phyloP scores from a whole-genome alignment of 2,113 vertebrate genomes.

The Vombatus ursinus region DNA sequence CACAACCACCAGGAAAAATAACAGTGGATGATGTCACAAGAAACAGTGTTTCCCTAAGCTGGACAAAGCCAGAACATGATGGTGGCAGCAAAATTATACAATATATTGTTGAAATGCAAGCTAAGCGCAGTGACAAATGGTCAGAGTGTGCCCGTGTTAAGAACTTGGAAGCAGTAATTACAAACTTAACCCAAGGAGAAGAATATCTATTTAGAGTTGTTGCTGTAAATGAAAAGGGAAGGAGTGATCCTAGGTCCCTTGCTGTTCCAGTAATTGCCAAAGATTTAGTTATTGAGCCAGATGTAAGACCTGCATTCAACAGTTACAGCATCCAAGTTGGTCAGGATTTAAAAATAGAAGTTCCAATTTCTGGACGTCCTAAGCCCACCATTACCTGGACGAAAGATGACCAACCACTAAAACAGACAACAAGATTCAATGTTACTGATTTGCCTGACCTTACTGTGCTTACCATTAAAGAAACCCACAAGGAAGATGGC shows the following conservation, averaged over 20 bases:
- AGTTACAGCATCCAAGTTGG: slow-evolving; percentile 95
- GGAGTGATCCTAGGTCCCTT: slow-evolving; percentile 95
- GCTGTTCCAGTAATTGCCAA: slow-evolving; percentile 95
- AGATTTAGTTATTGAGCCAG: slow-evolving; percentile 95
- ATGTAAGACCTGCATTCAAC: slow-evolving; percentile 93
- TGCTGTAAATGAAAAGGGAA: slow-evolving; percentile 98
- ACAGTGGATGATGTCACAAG: slow-evolving; percentile 95
- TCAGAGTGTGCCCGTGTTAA: slow-evolving; percentile 93
- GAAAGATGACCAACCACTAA: slow-evolving; percentile 92
- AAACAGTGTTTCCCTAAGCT: slow-evolving; percentile 94
- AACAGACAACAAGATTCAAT: slow-evolving; percentile 95
- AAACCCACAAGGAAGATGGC: slow-evolving; percentile 93
- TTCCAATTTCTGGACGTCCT: slow-evolving; percentile 95
- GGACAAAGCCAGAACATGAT: slow-evolving; percentile 97
- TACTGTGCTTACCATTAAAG: slow-evolving; percentile 93
- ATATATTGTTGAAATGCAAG: slow-evolving; percentile 96
- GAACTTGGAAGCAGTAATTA: slow-evolving; percentile 91
- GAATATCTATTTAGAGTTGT: slow-evolving; percentile 96
- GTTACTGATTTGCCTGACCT: slow-evolving; percentile 86
- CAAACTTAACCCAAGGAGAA: slow-evolving; percentile 93
- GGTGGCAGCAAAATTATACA: slow-evolving; percentile 97
- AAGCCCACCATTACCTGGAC: slow-evolving; percentile 93
- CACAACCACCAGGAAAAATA: slow-evolving; percentile 95
- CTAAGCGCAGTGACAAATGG: slow-evolving; percentile 96
- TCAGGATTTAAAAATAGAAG: slow-evolving; percentile 93